Evolutionary conservation across 2,888 invertebrate genomes (phyloP), one percentile per base, ranked within the genome.

Genomic region (Pimpla rufipes): DNA sequence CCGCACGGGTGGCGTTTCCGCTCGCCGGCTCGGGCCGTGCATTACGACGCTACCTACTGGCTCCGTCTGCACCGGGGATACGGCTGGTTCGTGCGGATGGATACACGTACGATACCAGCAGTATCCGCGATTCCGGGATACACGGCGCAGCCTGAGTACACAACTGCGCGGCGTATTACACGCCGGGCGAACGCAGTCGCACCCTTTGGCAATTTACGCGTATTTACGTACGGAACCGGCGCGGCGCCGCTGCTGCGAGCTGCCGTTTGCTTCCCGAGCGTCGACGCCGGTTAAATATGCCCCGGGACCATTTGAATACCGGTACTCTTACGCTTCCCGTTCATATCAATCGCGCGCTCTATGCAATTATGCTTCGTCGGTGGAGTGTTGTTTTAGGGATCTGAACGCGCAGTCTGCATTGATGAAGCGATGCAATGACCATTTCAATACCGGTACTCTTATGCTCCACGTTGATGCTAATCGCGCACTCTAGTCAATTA

Each of bases 1-100:
- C 79, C 75, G 64, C 75, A 79, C 66, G 64, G 79, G 57, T 75
- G 79, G 79, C 75, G 68, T 82, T 76, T 83, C 70, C 66, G 83
- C 50, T 79, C 50, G 75, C 79, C 75, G 70, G 75, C 29, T 70
- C 64, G 57, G 21, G 21, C 13, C 75, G 73, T 83, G 70, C 62
- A 76, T 76, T 71, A 16, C 40, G 40, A 7, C 23, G 52, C n/a
- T 75, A 64, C 52, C 23, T 40, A 66, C 62, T 13, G 29, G 11
- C 29, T 59, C 29, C 18, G 21, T 45, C 16, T 52, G 55, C 21
- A 40, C 1, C 6, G 11, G 37, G 40, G 10, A 57, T 42, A 23
- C 70, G 40, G 42, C 23, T 16, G 55, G 3, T 45, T 2, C 1
- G 29, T 35, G 13, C 52, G 16, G 52, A 68, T 55, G 67, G 52